Conservation (phyloP, 2,888 invertebrate species). For the Drosophila fungiperda region DNA sequence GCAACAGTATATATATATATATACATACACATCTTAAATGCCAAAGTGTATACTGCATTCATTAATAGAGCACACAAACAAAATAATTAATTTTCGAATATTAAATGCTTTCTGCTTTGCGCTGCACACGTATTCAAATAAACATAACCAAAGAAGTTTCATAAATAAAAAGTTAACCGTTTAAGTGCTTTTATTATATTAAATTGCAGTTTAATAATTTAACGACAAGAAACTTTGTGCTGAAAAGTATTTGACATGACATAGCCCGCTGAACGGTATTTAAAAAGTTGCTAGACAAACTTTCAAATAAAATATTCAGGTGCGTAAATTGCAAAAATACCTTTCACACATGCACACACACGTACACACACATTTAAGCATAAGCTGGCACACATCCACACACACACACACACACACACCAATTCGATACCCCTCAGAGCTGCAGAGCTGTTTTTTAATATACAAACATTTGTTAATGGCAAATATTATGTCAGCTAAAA, state of each 20-base stretch:
- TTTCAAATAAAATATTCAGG: conserved; percentile 66
- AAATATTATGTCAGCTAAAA: background rate
- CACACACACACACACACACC: background rate
- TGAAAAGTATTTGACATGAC: conserved; percentile 46
- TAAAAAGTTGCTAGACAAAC: conserved; percentile 71
- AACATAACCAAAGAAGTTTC: background rate
- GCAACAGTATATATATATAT: background rate
- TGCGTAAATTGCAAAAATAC: conserved; percentile 62
- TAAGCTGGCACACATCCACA: background rate
- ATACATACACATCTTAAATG: background rate
- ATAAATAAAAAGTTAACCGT: background rate
- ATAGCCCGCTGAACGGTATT: conserved; percentile 50
- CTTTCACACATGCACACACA: conserved; percentile 28
- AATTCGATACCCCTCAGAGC: background rate
- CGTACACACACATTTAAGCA: background rate
- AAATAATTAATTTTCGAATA: background rate
- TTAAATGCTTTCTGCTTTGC: background rate
- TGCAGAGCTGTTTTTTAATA: background rate
- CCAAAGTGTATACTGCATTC: background rate
- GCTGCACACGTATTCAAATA: background rate
- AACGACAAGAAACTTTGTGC: conserved; percentile 2
- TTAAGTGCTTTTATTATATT: background rate
- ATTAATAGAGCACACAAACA: background rate
- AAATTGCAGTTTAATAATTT: conserved; percentile 6
- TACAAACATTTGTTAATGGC: background rate